Evolutionary conservation across 2,797 vertebrate genomes (phyloP).

Genomic region (Ammospiza maritima): DNA sequence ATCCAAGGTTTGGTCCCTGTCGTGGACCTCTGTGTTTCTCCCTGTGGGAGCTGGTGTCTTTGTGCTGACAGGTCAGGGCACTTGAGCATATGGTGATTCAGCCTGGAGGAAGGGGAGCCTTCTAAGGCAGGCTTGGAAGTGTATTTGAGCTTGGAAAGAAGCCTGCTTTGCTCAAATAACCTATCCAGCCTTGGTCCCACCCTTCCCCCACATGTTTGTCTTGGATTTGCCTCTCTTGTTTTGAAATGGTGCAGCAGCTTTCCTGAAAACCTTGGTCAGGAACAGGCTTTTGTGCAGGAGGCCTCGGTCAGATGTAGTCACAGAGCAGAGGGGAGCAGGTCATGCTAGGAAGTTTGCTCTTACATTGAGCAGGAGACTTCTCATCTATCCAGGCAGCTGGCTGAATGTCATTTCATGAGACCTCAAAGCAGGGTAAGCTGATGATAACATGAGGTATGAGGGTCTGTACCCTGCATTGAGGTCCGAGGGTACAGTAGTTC

Average conservation of each 20-base stretch:
- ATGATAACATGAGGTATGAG: neutral
- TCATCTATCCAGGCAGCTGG: neutral
- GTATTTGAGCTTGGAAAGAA: slow-evolving; percentile 8
- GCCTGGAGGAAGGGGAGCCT: slow-evolving; percentile 6
- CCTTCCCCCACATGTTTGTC: neutral
- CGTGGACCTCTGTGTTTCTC: slow-evolving; percentile 18
- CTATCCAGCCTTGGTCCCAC: neutral
- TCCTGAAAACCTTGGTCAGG: slow-evolving; percentile 27
- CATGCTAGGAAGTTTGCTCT: neutral
- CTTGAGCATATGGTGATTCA: neutral
- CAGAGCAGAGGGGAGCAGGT: slow-evolving; percentile 16
- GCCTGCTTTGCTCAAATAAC: neutral
- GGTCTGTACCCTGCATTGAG: neutral
- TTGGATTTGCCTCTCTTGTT: slow-evolving; percentile 17
- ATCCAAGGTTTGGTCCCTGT: slow-evolving; percentile 30
- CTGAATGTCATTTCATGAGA: neutral
- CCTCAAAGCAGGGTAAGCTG: neutral
- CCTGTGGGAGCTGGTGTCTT: slow-evolving; percentile 51
- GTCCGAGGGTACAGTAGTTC: neutral
- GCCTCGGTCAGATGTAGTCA: neutral
- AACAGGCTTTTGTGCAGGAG: neutral
- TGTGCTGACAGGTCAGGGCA: neutral
- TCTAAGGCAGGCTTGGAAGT: neutral
- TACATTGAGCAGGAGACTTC: neutral
- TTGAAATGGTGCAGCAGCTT: slow-evolving; percentile 11